Evolutionary conservation across 2,888 invertebrate genomes (phyloP).

Genomic region (Amiota communis): DNA sequence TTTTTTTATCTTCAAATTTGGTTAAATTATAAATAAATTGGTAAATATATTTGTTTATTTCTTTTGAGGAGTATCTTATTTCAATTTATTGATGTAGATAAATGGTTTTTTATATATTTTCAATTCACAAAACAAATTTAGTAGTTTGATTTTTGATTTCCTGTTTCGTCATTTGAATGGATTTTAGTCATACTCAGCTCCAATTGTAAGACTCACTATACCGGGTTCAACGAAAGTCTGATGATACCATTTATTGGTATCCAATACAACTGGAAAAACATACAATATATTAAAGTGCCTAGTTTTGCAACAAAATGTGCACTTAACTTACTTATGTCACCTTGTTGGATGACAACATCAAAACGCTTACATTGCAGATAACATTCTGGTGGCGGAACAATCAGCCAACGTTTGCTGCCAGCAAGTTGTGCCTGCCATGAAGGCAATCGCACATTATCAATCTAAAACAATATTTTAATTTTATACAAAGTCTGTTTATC

Average conservation of each 20-base stretch:
- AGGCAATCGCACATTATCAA: slow-evolving; percentile 93
- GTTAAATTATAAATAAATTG: slow-evolving; percentile 43
- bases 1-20: background rate
- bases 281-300: background rate
- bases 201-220: slow-evolving; percentile 95
- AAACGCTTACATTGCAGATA: slow-evolving; percentile 79
- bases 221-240: slow-evolving; percentile 89
- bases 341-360: slow-evolving; percentile 82
- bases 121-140: background rate
- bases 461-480: slow-evolving; percentile 64
- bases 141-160: slow-evolving; percentile 41
- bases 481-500: background rate
- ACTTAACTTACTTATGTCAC: slow-evolving; percentile 86
- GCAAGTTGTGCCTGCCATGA: slow-evolving; percentile 98
- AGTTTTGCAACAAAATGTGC: background rate
- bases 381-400: slow-evolving; percentile 95
- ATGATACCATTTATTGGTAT: slow-evolving; percentile 98
- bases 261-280: slow-evolving; percentile 83
- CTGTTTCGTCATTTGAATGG: slow-evolving; percentile 40
- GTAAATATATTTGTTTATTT: background rate
- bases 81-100: slow-evolving; percentile 11
- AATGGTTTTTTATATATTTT: background rate
- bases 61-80: background rate
- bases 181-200: slow-evolving; percentile 92
- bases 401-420: slow-evolving; percentile 90